A percentile compares a stretch with the other conserved stretches of the same genome.
phyloP scores from a whole-genome alignment of 1,140 invertebrate species.

The Danaus plexippus region DNA sequence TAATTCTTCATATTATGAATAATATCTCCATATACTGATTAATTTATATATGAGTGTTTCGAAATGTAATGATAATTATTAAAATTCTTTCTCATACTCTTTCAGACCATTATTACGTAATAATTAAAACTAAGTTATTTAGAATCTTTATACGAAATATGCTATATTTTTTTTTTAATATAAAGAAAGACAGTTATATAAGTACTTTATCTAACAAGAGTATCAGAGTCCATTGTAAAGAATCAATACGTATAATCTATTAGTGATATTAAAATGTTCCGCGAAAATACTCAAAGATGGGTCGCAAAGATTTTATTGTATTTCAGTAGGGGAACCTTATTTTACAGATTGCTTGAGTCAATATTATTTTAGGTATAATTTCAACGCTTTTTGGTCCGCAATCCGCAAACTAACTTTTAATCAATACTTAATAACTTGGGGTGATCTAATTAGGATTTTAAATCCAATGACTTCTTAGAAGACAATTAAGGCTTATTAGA shows the following conservation, averaged over 20 bases:
- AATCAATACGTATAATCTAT: conserved; percentile 62
- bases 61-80: too few species aligned
- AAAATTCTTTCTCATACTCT: too few species aligned
- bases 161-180: too few species aligned
- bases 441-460: conserved; percentile 12
- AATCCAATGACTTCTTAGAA: background rate
- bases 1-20: too few species aligned
- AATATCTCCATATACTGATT: too few species aligned
- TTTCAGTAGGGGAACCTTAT: conserved; percentile 32
- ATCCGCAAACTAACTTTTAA: conserved; percentile 24
- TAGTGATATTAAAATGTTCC: conserved; percentile 61
- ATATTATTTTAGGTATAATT: conserved; percentile 40
- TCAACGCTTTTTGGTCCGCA: conserved; percentile 24
- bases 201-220: conserved; percentile 48
- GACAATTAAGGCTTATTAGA: too few species aligned
- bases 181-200: conserved; percentile 7
- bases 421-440: conserved; percentile 18
- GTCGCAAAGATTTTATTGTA: conserved; percentile 40
- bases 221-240: conserved; percentile 41
- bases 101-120: too few species aligned
- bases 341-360: conserved; percentile 39
- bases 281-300: conserved; percentile 39
- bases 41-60: too few species aligned
- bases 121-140: too few species aligned
- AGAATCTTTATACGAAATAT: too few species aligned